Conservation (phyloP, 2,888 invertebrate genomes). For the Nomada ferruginata region DNA sequence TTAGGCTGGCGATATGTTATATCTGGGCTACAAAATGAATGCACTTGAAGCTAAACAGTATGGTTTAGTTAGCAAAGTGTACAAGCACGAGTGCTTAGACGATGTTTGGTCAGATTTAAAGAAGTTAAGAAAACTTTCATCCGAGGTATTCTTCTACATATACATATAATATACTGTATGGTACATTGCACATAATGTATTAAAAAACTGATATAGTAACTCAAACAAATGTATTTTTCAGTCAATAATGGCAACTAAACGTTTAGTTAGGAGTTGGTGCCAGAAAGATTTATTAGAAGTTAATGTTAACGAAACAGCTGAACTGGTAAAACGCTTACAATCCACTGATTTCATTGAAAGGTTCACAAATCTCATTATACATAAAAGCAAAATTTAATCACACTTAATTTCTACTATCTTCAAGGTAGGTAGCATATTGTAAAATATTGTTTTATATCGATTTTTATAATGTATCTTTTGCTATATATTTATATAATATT, state of each 20-base stretch:
- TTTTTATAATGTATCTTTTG: neutral
- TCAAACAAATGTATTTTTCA: constrained; percentile 73
- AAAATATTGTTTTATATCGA: neutral
- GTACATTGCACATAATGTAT: neutral
- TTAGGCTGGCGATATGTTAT: constrained; percentile 87
- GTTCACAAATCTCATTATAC: constrained; percentile 85
- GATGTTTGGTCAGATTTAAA: constrained; percentile 75
- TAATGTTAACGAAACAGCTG: constrained; percentile 89
- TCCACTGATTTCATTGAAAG: constrained; percentile 89
- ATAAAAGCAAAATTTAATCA: constrained; percentile 72
- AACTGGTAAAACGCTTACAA: constrained; percentile 87
- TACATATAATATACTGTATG: too few species aligned
- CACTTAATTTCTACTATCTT: neutral
- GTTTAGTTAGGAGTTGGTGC: constrained; percentile 87
- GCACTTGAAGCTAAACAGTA: constrained; percentile 91
- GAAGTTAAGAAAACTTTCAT: constrained; percentile 68
- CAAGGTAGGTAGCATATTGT: neutral
- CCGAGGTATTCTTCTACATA: constrained; percentile 64
- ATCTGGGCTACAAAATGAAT: constrained; percentile 91
- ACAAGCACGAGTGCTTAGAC: constrained; percentile 88
- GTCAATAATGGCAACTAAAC: constrained; percentile 90
- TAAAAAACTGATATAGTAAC: neutral
- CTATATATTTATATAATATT: neutral
- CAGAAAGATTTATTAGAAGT: constrained; percentile 87
- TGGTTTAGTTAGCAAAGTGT: constrained; percentile 92